phyloP scores from a whole-genome alignment of 2,113 vertebrate species.

The Ammodytes dubius region DNA sequence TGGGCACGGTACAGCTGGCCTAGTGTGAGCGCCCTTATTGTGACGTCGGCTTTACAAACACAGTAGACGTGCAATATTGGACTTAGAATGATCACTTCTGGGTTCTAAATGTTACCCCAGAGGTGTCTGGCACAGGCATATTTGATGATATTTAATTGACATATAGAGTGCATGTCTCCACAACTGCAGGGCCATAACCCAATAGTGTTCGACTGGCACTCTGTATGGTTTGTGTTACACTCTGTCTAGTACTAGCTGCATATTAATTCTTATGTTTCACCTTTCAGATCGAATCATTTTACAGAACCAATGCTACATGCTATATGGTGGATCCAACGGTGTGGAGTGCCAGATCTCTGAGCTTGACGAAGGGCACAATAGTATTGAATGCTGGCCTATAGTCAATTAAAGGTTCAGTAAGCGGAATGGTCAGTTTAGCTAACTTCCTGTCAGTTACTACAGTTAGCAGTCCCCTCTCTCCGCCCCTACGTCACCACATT shows the following conservation, averaged over 20 bases:
- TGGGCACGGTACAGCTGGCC: no score
- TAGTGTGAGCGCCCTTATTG: background rate
- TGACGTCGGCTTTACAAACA: constrained; percentile 3
- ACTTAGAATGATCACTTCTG: constrained; percentile 52
- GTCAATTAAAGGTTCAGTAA: no score
- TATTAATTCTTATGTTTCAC: constrained; percentile 66
- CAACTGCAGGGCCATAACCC: constrained; percentile 63
- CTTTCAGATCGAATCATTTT: constrained; percentile 55
- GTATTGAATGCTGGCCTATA: no score
- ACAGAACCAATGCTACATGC: constrained; percentile 25
- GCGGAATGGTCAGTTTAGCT: no score
- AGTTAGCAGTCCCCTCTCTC: no score
- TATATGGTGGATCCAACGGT: background rate
- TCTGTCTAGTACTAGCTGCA: constrained; percentile 75
- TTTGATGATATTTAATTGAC: constrained; percentile 62
- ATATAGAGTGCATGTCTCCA: constrained; percentile 66
- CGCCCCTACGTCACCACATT: no score
- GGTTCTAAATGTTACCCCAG: constrained; percentile 50
- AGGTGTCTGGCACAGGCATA: constrained; percentile 52
- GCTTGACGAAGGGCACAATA: no score
- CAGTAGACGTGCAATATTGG: background rate
- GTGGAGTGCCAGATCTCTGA: no score
- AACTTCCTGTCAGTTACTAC: no score
- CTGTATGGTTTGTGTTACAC: constrained; percentile 72
- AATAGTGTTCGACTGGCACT: constrained; percentile 59